Evolutionary conservation across 1,140 invertebrate genomes (phyloP).

Genomic region (Caenorhabditis brenneri): DNA sequence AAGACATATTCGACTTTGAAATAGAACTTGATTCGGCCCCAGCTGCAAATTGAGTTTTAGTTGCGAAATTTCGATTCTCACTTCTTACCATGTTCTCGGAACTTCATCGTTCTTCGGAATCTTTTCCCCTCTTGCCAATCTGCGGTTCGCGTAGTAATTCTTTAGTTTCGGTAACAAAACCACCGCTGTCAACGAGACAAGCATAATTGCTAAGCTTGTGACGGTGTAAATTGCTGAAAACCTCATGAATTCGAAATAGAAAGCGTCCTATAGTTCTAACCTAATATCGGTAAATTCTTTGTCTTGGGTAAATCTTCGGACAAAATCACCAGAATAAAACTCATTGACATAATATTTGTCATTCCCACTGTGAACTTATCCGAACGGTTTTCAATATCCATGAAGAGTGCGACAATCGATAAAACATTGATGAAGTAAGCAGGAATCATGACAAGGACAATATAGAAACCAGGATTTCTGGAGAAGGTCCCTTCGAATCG

Average conservation of each 20-base stretch:
- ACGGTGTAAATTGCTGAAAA: constrained; percentile 29
- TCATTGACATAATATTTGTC: constrained; percentile 46
- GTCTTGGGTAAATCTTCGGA: constrained; percentile 31
- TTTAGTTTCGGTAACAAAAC: background rate
- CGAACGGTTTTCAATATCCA: background rate
- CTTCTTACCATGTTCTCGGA: constrained; percentile 5
- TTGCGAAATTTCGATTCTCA: background rate
- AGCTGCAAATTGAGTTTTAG: background rate
- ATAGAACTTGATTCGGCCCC: constrained; percentile 18
- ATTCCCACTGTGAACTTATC: constrained; percentile 20
- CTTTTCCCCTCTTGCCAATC: background rate
- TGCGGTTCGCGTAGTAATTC: background rate
- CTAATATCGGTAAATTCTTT: constrained; percentile 34
- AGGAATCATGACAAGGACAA: background rate
- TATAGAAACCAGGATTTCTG: background rate
- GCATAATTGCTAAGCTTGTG: background rate
- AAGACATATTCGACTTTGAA: constrained; percentile 32
- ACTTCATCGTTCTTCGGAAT: constrained; percentile 29
- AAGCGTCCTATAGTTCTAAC: background rate
- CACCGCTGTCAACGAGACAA: background rate
- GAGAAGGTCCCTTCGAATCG: background rate
- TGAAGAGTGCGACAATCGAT: background rate
- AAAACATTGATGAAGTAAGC: background rate
- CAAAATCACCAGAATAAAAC: constrained; percentile 33
- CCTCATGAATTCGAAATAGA: background rate